Conservation (phyloP, 2,888 invertebrate species). For the Drosophila mimetica region DNA sequence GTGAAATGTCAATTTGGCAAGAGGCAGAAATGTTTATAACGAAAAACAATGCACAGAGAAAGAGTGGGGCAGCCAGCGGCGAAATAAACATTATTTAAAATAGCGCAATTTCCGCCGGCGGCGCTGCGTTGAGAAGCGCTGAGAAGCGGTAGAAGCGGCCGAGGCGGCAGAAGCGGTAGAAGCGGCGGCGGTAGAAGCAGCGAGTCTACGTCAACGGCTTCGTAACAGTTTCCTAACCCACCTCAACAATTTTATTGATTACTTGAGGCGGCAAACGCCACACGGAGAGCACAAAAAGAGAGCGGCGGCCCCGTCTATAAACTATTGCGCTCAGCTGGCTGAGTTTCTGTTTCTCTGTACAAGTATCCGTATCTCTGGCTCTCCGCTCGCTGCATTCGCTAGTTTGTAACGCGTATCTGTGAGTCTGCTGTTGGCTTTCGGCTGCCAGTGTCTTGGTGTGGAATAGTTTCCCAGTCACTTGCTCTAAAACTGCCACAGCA, state of each 20-base stretch:
- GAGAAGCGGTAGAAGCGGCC: slow-evolving; percentile 25
- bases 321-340: slow-evolving; percentile 44
- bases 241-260: slow-evolving; percentile 85
- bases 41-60: slow-evolving; percentile 37
- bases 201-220: slow-evolving; percentile 58
- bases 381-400: slow-evolving; percentile 47
- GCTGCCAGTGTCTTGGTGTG: slow-evolving; percentile 33
- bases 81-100: slow-evolving; percentile 80
- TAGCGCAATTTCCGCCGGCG: slow-evolving; percentile 81
- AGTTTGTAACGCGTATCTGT: slow-evolving; percentile 37
- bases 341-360: slow-evolving; percentile 14
- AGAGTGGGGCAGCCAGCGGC: slow-evolving; percentile 51
- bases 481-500: slow-evolving; percentile 66
- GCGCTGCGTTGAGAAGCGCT: slow-evolving; percentile 43
- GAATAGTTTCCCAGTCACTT: slow-evolving; percentile 73
- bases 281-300: slow-evolving; percentile 41
- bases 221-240: slow-evolving; percentile 84
- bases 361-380: slow-evolving; percentile 19
- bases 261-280: slow-evolving; percentile 70
- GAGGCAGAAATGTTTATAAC: slow-evolving; percentile 56
- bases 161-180: slow-evolving; percentile 26
- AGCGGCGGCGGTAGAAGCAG: slow-evolving; percentile 45
- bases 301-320: slow-evolving; percentile 35
- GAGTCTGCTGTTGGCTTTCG: slow-evolving; percentile 2
- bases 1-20: slow-evolving; percentile 79